Base-by-base conservation (phyloP, 2,888 invertebrate species). In the Mechanitis messenoides region DNA sequence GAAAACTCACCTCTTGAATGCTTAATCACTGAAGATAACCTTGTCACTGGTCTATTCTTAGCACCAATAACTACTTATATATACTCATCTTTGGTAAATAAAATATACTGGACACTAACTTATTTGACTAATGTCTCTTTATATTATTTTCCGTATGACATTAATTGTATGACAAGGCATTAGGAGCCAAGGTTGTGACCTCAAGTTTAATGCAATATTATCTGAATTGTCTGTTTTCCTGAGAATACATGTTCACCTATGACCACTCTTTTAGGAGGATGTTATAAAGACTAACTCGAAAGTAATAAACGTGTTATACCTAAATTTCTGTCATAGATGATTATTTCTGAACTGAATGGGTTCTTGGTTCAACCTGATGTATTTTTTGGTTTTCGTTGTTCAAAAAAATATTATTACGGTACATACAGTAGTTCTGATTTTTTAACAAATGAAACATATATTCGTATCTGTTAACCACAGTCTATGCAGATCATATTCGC, bases 101-200 rank as follows among this genome's bases (percentile, higher is more conserved):
- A 31, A 50, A 50, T 50, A 50, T 50, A 50, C 11, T 35, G 6
- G 9, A 9, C 28, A 50, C 9, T 50, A n/a, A 50, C 50, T 45
- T 57, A 59, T 53, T 45, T 47, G 35, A 38, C 54, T 56, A 59
- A 63, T 58, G 45, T 42, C n/a, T 53, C 55, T 53, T 54, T 45
- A 62, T 63, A 31, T 31, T 47, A 31, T 65, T 65, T 59, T 56
- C 63, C 61, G 54, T 45, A 59, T 65, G 65, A 63, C 63, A 63
- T 59, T 58, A 20, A 55, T 42, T 33, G 56, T 47, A 60, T 50
- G 50, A 50, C 50, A 31, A 50, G 31, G 11, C 31, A n/a, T 50
- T 9, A 28, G 31, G 50, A 31, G 56, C 62, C 65, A 63, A 63
- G 65, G 65, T 38, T 63, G 28, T 45, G 55, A 65, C 63, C 60